These are phyloP conservation scores for Noctuana brunneofusca DNA, from an alignment of 2,888 invertebrate species.

Conservation along the genomic window DNA sequence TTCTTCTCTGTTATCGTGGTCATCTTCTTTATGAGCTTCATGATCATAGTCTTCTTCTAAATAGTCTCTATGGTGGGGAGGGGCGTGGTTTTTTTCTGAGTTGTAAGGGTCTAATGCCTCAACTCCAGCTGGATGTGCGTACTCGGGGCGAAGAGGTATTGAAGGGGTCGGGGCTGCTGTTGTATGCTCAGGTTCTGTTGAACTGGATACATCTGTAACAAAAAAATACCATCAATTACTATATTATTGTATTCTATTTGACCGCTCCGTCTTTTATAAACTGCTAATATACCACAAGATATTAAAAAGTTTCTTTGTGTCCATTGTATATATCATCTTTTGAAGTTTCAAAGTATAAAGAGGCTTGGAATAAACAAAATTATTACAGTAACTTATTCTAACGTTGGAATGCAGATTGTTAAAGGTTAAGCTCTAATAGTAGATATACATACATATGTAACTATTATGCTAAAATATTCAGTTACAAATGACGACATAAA, in stretches of 20 bases:
- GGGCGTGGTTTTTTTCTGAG: slow-evolving; percentile 69
- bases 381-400: slow-evolving; percentile 1
- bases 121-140: slow-evolving; percentile 75
- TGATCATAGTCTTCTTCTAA: slow-evolving; percentile 78
- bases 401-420: slow-evolving; percentile 30
- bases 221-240: not conserved
- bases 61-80: slow-evolving; percentile 68
- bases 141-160: slow-evolving; percentile 72
- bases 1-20: slow-evolving; percentile 75
- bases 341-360: not conserved
- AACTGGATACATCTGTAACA: slow-evolving; percentile 66
- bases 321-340: not conserved
- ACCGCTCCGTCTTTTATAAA: no score
- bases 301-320: not conserved
- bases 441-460: slow-evolving; percentile 14
- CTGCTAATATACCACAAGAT: not conserved
- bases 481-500: slow-evolving; percentile 11
- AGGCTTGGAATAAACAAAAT: not conserved
- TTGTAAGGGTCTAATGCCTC: slow-evolving; percentile 78
- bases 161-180: slow-evolving; percentile 64
- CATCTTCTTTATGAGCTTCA: slow-evolving; percentile 73
- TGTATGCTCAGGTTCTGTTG: slow-evolving; percentile 62
- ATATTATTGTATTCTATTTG: no score
- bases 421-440: slow-evolving; percentile 26
- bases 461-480: slow-evolving; percentile 29